These are phyloP conservation scores for Anhinga anhinga DNA, from an alignment of 2,113 vertebrate species.

Conservation along the genomic window DNA sequence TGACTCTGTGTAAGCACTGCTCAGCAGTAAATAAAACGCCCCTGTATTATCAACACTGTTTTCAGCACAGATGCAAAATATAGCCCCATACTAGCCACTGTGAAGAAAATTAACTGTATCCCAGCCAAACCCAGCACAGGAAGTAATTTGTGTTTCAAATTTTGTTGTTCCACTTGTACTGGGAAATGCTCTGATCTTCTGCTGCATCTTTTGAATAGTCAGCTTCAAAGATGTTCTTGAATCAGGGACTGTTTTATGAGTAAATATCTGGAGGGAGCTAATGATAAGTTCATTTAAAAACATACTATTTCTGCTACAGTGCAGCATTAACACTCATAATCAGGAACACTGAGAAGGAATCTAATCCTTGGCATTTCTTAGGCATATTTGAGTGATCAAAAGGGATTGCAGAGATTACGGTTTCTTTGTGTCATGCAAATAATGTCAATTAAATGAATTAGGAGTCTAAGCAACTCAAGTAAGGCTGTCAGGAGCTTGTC, in stretches of 20 bases:
- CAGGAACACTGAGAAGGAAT: not conserved
- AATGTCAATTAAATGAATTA: constrained; percentile 4
- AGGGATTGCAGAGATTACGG: not conserved
- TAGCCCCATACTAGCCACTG: not conserved
- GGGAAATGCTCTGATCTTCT: constrained; percentile 25
- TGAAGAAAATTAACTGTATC: not conserved
- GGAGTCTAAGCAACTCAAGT: not conserved
- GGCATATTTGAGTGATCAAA: constrained; percentile 27
- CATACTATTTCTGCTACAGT: not conserved
- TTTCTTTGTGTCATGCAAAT: constrained; percentile 5
- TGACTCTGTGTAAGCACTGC: not conserved
- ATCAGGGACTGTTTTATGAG: not conserved
- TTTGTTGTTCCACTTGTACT: not conserved
- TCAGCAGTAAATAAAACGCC: not conserved
- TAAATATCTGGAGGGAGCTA: constrained; percentile 16
- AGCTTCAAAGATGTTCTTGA: constrained; percentile 25
- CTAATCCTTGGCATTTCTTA: constrained; percentile 17
- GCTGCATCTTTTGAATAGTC: constrained; percentile 20
- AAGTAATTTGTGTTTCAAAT: constrained; percentile 39
- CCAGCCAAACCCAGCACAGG: not conserved
- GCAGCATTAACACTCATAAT: not conserved
- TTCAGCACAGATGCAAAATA: not conserved
- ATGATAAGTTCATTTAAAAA: not conserved
- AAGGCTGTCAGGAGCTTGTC: not conserved
- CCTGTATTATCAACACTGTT: not conserved